phyloP scores from a whole-genome alignment of 2,888 invertebrate genomes.

The Bimastos eiseni region DNA sequence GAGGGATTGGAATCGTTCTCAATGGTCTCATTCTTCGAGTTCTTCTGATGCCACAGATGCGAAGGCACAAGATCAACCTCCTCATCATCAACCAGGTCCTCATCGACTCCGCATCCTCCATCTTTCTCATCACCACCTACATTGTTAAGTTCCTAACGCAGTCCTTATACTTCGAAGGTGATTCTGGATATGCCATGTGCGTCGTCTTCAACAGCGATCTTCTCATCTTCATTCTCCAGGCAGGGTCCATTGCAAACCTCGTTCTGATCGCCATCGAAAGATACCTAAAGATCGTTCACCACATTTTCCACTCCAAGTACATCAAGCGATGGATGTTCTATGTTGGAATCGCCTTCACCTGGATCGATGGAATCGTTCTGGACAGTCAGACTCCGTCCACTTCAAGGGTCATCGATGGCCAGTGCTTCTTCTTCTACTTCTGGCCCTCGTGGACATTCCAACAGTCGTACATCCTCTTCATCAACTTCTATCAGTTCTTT shows the following conservation, averaged over 20 bases:
- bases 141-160: not conserved
- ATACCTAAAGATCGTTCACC: slow-evolving; percentile 13
- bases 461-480: not conserved
- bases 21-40: not conserved
- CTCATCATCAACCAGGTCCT: slow-evolving; percentile 17
- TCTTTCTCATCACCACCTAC: not conserved
- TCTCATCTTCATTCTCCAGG: not conserved
- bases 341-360: slow-evolving; percentile 15
- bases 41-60: not conserved
- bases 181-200: not conserved
- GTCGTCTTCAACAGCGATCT: not conserved
- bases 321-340: not conserved
- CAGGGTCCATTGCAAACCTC: not conserved
- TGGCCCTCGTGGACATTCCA: not conserved
- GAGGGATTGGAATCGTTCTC: not conserved
- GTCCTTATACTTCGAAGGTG: not conserved
- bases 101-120: slow-evolving; percentile 13
- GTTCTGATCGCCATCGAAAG: slow-evolving; percentile 1
- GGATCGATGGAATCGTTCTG: not conserved
- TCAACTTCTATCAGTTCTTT: not conserved
- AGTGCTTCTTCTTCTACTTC: slow-evolving; percentile 4
- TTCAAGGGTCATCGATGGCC: not conserved
- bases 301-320: not conserved
- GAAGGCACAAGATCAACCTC: not conserved
- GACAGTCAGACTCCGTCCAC: not conserved